A percentile compares a stretch with the other conserved stretches of the same genome.
phyloP scores from a whole-genome alignment of 2,113 vertebrate genomes.

The Suncus etruscus region DNA sequence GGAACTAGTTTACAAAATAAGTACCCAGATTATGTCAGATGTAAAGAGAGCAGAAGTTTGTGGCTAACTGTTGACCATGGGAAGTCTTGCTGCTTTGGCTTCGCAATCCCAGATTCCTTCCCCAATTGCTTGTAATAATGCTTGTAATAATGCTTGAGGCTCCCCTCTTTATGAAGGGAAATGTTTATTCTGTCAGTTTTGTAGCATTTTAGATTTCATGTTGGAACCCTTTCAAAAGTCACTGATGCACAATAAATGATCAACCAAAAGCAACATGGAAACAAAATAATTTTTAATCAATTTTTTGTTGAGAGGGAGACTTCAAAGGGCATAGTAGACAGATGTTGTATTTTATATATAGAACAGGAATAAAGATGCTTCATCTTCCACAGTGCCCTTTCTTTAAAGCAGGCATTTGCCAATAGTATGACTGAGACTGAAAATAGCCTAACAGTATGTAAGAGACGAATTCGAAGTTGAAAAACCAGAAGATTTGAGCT shows the following conservation, averaged over 20 bases:
- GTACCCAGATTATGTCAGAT: neutral
- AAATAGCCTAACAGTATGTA: too few species aligned
- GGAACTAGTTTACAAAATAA: neutral
- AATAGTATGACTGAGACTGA: neutral
- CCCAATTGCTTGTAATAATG: neutral
- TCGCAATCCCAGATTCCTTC: neutral
- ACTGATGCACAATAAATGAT: slow-evolving; percentile 57
- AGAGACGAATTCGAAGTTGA: too few species aligned
- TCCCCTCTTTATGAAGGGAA: neutral
- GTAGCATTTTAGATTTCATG: slow-evolving; percentile 42
- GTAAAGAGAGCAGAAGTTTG: neutral
- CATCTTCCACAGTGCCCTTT: neutral
- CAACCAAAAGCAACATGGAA: slow-evolving; percentile 61
- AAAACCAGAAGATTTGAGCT: too few species aligned
- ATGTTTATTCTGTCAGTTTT: slow-evolving; percentile 50
- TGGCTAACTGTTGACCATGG: neutral
- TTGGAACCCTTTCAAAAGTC: slow-evolving; percentile 59
- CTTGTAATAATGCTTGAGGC: neutral
- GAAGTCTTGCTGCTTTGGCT: neutral
- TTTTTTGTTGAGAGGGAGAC: slow-evolving; percentile 43
- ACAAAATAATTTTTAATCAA: slow-evolving; percentile 55
- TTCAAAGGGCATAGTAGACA: slow-evolving; percentile 14
- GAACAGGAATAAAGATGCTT: slow-evolving; percentile 29
- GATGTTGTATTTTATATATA: slow-evolving; percentile 25
- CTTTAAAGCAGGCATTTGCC: neutral